These are phyloP conservation scores for Ericerus pela DNA, from an alignment of 1,140 invertebrate species.

Conservation along the genomic window DNA sequence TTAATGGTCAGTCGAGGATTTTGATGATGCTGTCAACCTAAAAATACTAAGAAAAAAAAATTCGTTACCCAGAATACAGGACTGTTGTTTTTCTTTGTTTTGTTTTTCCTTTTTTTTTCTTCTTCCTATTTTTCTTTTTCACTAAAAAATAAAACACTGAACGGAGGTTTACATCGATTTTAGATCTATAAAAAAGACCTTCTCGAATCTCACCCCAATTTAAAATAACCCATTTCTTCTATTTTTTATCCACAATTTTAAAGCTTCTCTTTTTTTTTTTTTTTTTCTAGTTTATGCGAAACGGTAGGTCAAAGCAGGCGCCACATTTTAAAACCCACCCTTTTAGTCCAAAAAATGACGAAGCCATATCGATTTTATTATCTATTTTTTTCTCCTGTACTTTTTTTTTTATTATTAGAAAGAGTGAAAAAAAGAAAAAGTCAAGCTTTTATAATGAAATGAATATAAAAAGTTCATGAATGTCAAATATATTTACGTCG, in stretches of 20 bases:
- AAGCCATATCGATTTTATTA: neutral
- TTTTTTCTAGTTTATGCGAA: constrained; percentile 9
- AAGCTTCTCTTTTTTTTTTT: neutral
- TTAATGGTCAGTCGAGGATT: neutral
- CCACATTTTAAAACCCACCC: constrained; percentile 4
- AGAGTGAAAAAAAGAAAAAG: neutral
- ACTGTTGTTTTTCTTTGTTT: neutral
- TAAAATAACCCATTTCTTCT: constrained; percentile 1
- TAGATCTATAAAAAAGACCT: constrained; percentile 8
- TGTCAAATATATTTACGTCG: constrained; percentile 11
- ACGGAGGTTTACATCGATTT: constrained; percentile 4
- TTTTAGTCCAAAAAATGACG: constrained; percentile 10
- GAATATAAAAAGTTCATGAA: constrained; percentile 12
- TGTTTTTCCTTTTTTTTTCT: too few relatives aligned
- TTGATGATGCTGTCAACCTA: neutral
- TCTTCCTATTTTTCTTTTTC: neutral
- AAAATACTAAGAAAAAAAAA: neutral
- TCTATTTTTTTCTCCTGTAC: constrained; percentile 6
- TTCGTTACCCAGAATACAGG: neutral
- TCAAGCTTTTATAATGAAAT: neutral
- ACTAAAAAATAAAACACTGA: neutral
- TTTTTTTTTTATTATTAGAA: too few relatives aligned
- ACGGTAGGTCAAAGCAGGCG: neutral
- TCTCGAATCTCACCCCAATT: constrained; percentile 3
- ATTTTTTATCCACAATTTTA: constrained; percentile 1